Conservation (phyloP, 2,113 vertebrate species). For the Thamnaconus septentrionalis region DNA sequence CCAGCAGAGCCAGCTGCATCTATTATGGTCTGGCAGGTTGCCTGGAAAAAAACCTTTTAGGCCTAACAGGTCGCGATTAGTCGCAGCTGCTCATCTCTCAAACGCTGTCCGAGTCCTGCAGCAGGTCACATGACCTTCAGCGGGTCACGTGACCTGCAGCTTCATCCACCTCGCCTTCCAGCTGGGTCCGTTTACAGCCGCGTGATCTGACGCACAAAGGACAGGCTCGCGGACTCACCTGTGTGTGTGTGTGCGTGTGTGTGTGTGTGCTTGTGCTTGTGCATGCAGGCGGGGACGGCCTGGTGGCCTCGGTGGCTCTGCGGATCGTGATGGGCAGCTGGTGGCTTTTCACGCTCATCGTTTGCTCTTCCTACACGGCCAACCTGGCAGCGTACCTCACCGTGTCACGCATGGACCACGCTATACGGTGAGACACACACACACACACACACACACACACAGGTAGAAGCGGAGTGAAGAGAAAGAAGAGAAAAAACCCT, state of each 20-base stretch:
- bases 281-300: conserved; percentile 83
- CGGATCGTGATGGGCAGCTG: conserved; percentile 98
- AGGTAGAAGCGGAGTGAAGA: too few species aligned
- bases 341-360: conserved; percentile 98
- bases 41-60: conserved; percentile 53
- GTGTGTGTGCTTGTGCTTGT: conserved; percentile 4
- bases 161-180: too few species aligned
- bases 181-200: too few species aligned
- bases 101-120: too few species aligned
- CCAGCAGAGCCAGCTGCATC: conserved; percentile 12
- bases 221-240: too few species aligned
- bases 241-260: too few species aligned
- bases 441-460: too few species aligned
- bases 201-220: too few species aligned
- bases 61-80: conserved; percentile 52
- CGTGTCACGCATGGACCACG: conserved; percentile 76
- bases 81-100: conserved; percentile 9
- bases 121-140: too few species aligned
- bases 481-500: too few species aligned
- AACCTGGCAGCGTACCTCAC: conserved; percentile 97
- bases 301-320: conserved; percentile 87
- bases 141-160: too few species aligned
- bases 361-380: conserved; percentile 96
- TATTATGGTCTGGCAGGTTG: conserved; percentile 53
- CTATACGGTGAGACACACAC: conserved; percentile 48